Percentiles rank a stretch among this genome's conserved stretches.
Evolutionary conservation across 2,797 vertebrate species (phyloP).

Genomic region (Hoplostethus atlanticus): DNA sequence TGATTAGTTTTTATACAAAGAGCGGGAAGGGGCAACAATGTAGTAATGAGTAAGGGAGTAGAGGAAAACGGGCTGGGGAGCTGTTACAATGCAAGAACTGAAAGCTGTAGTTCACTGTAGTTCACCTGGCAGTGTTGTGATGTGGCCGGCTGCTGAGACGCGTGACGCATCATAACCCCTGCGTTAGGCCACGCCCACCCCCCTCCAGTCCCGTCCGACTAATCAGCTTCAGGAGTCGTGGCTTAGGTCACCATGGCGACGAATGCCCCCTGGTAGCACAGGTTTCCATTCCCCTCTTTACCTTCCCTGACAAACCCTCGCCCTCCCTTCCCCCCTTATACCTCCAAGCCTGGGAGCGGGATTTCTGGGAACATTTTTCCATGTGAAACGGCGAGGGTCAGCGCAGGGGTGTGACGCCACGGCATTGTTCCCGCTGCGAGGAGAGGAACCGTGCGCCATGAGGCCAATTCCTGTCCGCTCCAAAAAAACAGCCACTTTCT

Average conservation of each 20-base stretch:
- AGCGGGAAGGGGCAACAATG: constrained; percentile 65
- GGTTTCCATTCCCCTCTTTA: constrained; percentile 71
- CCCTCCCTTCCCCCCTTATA: constrained; percentile 61
- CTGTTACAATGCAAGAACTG: constrained; percentile 48
- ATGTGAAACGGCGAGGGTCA: constrained; percentile 87
- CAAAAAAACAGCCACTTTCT: constrained; percentile 90
- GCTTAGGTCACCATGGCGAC: constrained; percentile 75
- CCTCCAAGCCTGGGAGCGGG: constrained; percentile 87
- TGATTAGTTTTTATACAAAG: constrained; percentile 69
- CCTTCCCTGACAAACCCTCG: constrained; percentile 51
- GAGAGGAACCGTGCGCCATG: constrained; percentile 88
- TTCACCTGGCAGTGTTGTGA: constrained; percentile 46
- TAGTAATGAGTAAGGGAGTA: constrained; percentile 53
- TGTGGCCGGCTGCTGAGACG: constrained; percentile 40
- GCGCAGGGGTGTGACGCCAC: constrained; percentile 87
- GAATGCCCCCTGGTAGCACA: constrained; percentile 64
- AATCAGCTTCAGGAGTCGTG: constrained; percentile 65
- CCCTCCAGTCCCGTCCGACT: constrained; percentile 31
- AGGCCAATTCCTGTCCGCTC: constrained; percentile 88
- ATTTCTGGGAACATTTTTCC: constrained; percentile 88
- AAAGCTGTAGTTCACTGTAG: constrained; percentile 39
- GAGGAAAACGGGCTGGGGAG: constrained; percentile 20
- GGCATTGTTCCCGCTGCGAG: constrained; percentile 87
- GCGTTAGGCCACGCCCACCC: constrained; percentile 46
- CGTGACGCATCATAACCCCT: constrained; percentile 21